phyloP scores from a whole-genome alignment of 2,797 vertebrate genomes.

The Anas capensis region DNA sequence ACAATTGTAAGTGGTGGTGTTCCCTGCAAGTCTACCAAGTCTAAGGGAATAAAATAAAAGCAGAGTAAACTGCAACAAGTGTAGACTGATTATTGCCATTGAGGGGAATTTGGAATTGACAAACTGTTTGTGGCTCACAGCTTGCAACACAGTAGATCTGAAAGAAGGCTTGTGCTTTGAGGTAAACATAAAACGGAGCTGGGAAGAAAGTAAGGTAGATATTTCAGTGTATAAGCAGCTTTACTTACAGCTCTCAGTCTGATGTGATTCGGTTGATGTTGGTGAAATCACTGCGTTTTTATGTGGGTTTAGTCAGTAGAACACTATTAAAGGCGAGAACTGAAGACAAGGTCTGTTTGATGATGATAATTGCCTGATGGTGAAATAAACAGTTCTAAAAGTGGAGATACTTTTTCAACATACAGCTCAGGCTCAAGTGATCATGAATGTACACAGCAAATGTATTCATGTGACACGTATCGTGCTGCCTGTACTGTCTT shows the following conservation, averaged over 20 bases:
- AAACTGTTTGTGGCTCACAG: not conserved
- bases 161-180: constrained; percentile 25
- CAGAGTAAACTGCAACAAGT: not conserved
- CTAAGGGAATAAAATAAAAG: not conserved
- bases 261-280: constrained; percentile 14
- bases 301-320: constrained; percentile 15
- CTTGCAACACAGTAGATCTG: not conserved
- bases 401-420: not conserved
- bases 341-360: not conserved
- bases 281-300: not conserved
- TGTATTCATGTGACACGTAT: accelerated
- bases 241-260: not conserved
- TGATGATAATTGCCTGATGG: not conserved
- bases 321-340: constrained; percentile 26
- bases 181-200: constrained; percentile 37
- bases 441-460: not conserved
- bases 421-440: not conserved
- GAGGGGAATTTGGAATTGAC: not conserved
- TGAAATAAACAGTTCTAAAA: not conserved
- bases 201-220: constrained; percentile 7
- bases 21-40: not conserved
- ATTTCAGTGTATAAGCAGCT: not conserved
- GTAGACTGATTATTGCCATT: not conserved
- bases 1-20: not conserved
- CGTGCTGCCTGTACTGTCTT: not conserved